A percentile compares a stretch with the other conserved stretches of the same genome.
Evolutionary conservation across 2,113 vertebrate species (phyloP).

Genomic region (Piaya cayana): DNA sequence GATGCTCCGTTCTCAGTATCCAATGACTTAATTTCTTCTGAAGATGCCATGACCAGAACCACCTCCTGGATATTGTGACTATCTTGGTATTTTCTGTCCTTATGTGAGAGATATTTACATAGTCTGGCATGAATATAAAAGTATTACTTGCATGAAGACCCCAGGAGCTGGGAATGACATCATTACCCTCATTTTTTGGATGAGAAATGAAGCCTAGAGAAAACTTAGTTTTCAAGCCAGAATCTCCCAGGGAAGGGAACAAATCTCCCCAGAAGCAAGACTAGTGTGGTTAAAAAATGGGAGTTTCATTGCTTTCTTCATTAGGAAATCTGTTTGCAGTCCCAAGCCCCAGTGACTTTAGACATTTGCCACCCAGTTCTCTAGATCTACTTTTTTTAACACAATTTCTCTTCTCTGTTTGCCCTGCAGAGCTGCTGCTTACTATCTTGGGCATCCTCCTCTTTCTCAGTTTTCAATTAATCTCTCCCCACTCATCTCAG

Average conservation of each 20-base stretch:
- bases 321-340: not conserved
- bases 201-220: not conserved
- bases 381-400: not conserved
- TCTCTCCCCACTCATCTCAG: conserved; percentile 45
- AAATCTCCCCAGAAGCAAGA: not conserved
- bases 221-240: not conserved
- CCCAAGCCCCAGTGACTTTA: not conserved
- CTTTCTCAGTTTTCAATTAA: conserved; percentile 32
- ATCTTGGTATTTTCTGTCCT: not conserved
- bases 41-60: not conserved
- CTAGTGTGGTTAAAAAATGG: not conserved
- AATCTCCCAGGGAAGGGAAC: not conserved
- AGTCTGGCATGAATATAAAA: not conserved
- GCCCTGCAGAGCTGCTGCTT: conserved; percentile 18
- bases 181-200: not conserved
- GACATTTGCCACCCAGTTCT: not conserved
- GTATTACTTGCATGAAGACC: not conserved
- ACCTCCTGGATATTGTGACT: not conserved
- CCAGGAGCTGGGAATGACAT: not conserved
- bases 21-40: not conserved
- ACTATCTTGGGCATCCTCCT: conserved; percentile 19
- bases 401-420: conserved; percentile 25
- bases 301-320: not conserved
- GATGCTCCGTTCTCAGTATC: not conserved
- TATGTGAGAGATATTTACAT: not conserved